These are phyloP conservation scores for Sciaenops ocellatus DNA, from an alignment of 2,797 vertebrate genomes.

Conservation along the genomic window DNA sequence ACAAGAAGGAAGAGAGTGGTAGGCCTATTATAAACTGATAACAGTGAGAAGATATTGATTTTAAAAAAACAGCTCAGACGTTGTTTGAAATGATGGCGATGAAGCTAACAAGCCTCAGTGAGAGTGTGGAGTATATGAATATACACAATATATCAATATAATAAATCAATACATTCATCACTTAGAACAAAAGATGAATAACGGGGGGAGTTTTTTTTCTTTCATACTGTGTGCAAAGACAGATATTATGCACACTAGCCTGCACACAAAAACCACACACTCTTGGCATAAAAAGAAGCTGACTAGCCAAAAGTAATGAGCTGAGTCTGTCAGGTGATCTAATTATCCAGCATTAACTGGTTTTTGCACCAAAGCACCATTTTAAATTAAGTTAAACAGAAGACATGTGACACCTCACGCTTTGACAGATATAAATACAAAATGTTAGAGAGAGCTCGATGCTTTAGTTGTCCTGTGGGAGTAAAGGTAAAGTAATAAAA, in stretches of 20 bases:
- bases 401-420: not conserved
- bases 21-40: slow-evolving; percentile 36
- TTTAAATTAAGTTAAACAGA: not conserved
- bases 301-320: slow-evolving; percentile 10
- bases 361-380: not conserved
- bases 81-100: slow-evolving; percentile 41
- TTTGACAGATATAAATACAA: not conserved
- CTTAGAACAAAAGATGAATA: slow-evolving; percentile 17
- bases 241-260: not conserved
- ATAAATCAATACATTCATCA: slow-evolving; percentile 31
- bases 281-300: slow-evolving; percentile 1
- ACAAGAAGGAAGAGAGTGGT: slow-evolving; percentile 31
- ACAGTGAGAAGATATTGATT: slow-evolving; percentile 56
- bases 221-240: not conserved
- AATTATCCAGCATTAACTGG: not conserved
- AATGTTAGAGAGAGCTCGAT: not conserved
- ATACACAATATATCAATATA: not conserved
- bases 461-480: not conserved
- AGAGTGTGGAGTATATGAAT: slow-evolving; percentile 2
- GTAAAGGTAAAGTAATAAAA: not conserved
- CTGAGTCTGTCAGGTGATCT: not conserved
- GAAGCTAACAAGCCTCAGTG: slow-evolving; percentile 45
- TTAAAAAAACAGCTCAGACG: slow-evolving; percentile 19
- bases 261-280: slow-evolving; percentile 6
- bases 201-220: not conserved